Evolutionary conservation across 2,113 vertebrate species (phyloP).

Genomic region (Crotalus helleri): DNA sequence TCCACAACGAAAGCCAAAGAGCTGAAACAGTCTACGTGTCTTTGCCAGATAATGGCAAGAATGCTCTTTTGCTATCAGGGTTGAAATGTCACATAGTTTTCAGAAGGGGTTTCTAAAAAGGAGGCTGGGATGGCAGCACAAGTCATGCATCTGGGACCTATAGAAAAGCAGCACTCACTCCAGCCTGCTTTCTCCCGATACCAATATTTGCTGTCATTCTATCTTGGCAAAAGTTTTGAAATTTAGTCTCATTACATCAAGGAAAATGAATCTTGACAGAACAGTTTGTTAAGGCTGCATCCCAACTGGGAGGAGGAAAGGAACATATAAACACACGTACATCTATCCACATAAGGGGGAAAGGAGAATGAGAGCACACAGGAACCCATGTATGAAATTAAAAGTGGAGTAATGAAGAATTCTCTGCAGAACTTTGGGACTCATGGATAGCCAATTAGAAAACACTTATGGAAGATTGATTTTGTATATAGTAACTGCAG

Average conservation of each 20-base stretch:
- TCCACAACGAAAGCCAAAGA: background rate
- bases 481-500: background rate
- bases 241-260: background rate
- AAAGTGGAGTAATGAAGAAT: background rate
- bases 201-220: too few relatives aligned
- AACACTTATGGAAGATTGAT: background rate
- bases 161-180: background rate
- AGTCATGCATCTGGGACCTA: background rate
- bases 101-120: background rate
- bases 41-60: background rate
- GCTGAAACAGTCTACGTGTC: background rate
- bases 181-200: background rate
- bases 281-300: background rate
- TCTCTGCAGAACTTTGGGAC: background rate
- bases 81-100: background rate
- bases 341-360: background rate
- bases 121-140: background rate
- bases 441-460: background rate
- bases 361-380: background rate
- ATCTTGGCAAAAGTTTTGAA: background rate
- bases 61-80: constrained; percentile 2
- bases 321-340: background rate
- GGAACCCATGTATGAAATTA: background rate
- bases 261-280: background rate
- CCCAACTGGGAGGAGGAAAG: background rate